phyloP scores from a whole-genome alignment of 1,140 invertebrate genomes.

The Drosophila takahashii region DNA sequence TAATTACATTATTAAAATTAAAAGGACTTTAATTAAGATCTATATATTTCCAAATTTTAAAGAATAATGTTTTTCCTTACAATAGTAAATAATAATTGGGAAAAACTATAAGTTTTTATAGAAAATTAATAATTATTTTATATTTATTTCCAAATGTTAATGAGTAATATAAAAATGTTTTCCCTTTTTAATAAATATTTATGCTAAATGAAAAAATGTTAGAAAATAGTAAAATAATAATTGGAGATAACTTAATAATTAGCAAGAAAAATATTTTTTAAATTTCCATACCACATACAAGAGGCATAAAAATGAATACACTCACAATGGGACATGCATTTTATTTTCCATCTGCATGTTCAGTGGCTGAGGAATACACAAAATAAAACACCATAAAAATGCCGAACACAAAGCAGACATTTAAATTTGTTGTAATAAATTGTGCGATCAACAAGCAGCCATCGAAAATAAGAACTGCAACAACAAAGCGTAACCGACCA shows the following conservation, averaged over 20 bases:
- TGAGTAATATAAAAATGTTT: no score
- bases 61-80: no score
- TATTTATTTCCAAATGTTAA: no score
- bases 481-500: constrained; percentile 52
- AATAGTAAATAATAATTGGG: no score
- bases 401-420: constrained; percentile 59
- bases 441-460: constrained; percentile 37
- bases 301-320: neutral
- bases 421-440: constrained; percentile 83
- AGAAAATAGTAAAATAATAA: no score
- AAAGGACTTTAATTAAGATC: no score
- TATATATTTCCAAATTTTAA: no score
- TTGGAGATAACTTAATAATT: no score
- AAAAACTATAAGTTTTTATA: no score
- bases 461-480: constrained; percentile 19
- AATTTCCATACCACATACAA: neutral
- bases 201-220: no score
- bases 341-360: constrained; percentile 41
- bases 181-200: no score
- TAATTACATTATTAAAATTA: neutral
- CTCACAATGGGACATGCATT: neutral
- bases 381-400: constrained; percentile 64
- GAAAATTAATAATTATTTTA: no score
- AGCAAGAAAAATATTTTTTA: neutral
- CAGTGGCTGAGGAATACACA: constrained; percentile 5